Base-by-base conservation (phyloP, 2,888 invertebrate species). In the Oxystoma pomonae region DNA sequence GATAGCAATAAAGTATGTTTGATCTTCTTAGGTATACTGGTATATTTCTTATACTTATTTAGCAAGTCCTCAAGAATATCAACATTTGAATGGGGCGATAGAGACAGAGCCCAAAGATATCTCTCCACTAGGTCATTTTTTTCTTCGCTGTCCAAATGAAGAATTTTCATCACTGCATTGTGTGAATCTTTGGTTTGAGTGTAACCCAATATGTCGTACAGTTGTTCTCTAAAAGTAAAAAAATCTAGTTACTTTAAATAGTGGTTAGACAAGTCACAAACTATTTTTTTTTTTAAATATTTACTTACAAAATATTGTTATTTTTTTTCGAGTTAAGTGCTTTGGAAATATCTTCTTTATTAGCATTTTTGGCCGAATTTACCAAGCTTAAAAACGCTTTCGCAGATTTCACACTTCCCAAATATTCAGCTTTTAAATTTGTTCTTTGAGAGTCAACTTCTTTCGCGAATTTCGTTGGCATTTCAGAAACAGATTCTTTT, bases 61-160 rank as follows among this genome's bases (percentile, higher is more conserved):
- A 84, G 67, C 5, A 85, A 72, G 64, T 83, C 82, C 56, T 78
- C 80, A 67, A 87, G 78, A 16, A 87, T 77, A 59, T 85, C 84
- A 49, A 82, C 81, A 52, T 84, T 82, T 1, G 90, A 88, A 71
- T 89, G 84, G 0, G 89, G 85, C 1, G 87, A 85, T 57, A 90
- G 81, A 0, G 92, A 89, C 9, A 90, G 76, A 0, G 89, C 86
- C 84, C 92, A 88, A 1, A 93, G 81, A 76, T 92, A 92, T 63
- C 91, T 81, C 74, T 93, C 93, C 22, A 85, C 78, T 0, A 75
- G 66, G 16, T 83, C 81, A n/a, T 71, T 65, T 51, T 78, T 72
- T 9, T 80, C 77, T 35, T 83, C 83, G n/a, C 84, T 82, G 12
- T 82, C 80, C 61, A 86, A 83, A 59, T 84, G 81, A 5, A 92